Base-by-base conservation (phyloP, 2,888 invertebrate species). In the Campoletis raptor region DNA sequence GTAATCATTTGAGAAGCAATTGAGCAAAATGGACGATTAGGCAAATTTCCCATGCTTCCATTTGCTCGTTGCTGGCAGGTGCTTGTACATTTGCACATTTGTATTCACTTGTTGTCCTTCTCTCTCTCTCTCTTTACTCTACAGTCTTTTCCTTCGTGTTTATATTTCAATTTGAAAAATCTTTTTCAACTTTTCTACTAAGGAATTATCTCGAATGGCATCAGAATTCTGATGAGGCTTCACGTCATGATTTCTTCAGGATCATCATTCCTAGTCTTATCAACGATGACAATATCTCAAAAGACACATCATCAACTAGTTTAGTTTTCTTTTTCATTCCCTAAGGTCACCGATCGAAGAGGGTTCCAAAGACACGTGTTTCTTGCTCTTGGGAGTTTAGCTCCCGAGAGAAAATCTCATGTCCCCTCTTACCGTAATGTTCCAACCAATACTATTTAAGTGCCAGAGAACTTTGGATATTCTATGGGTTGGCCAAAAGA, bases 1-100 rank as follows among this genome's bases (percentile, higher is more conserved):
- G 66, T 37, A 61, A 79, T 80, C 72, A 24, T 70, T 54, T 12
- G 40, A 42, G 36, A 70, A 36, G 72, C 72, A 40, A 54, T 57
- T 54, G 36, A 72, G 72, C 72, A 67, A 77, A 85, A 78, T 81
- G 42, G 85, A 81, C 80, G 76, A 85, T 85, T 72, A 76, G 64
- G 40, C 36, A 67, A 67, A 67, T 67, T 37, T 40, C n/a, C 21
- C 21, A 40, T n/a, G n/a, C 30, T 30, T 30, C 30, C 15, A 30
- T 40, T 67, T 40, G 15, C 67, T 15, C n/a, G 21, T n/a, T 67
- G 40, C 21, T 4, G 9, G 9, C 40, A 40, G 40, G n/a, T 67
- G 37, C 67, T 67, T 30, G 15, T 15, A 30, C 61, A 30, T 61
- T 61, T 30, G 15, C 61, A 10, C 61, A 57, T 24, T 57, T 57